Conservation (phyloP, 2,888 invertebrate species). For the Archaeoteleia sp. region DNA sequence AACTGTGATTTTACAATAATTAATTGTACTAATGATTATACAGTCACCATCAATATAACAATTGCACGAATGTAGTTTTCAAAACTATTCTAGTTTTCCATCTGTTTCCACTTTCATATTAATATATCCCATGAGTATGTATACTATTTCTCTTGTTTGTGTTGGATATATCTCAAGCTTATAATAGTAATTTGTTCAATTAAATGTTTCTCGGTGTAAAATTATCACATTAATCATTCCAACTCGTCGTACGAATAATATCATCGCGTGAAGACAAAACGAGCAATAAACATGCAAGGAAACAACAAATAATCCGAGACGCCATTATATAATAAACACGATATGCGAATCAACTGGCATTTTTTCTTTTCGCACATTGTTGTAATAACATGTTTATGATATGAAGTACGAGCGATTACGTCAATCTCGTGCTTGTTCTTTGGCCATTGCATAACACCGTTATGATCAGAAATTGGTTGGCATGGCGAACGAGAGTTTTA, state of each 20-base stretch:
- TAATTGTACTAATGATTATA: too few species aligned
- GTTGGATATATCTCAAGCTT: too few species aligned
- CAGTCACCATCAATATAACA: too few species aligned
- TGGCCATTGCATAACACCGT: slow-evolving; percentile 30
- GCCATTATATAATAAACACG: slow-evolving; percentile 27
- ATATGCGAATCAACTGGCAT: slow-evolving; percentile 30
- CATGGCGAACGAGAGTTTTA: not conserved
- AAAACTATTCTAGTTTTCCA: too few species aligned
- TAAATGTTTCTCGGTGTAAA: too few species aligned
- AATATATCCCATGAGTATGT: too few species aligned
- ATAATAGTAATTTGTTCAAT: too few species aligned
- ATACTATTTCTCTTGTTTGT: too few species aligned
- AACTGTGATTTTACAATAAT: too few species aligned
- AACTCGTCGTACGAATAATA: not conserved
- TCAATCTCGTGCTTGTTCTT: slow-evolving; percentile 42
- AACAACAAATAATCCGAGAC: slow-evolving; percentile 18
- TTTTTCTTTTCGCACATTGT: slow-evolving; percentile 45
- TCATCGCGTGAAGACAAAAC: slow-evolving; percentile 1
- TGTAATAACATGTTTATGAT: slow-evolving; percentile 50
- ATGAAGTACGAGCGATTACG: slow-evolving; percentile 44
- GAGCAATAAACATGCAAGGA: slow-evolving; percentile 11
- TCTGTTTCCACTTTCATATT: too few species aligned
- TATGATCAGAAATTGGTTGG: slow-evolving; percentile 42
- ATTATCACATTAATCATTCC: too few species aligned
- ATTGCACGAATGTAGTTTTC: too few species aligned